A percentile compares a stretch with the other conserved stretches of the same genome.
phyloP scores from a whole-genome alignment of 2,797 vertebrate genomes.

The Syngnathus rostellatus region DNA sequence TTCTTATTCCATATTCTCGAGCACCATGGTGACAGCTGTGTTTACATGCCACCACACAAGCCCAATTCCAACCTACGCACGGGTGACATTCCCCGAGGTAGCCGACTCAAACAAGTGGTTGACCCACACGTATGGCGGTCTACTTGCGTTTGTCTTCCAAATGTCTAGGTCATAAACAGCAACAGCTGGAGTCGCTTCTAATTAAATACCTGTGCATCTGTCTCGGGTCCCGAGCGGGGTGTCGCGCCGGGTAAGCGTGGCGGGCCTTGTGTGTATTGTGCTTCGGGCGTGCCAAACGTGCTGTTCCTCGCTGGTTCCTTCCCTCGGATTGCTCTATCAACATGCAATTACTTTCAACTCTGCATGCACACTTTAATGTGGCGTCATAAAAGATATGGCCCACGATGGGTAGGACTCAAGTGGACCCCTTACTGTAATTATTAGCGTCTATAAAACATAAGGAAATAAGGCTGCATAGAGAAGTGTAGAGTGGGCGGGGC shows the following conservation, averaged over 20 bases:
- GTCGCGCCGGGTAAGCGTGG: not conserved
- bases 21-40: conserved; percentile 9
- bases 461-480: not conserved
- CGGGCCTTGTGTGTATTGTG: not conserved
- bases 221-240: conserved; percentile 28
- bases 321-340: conserved; percentile 1
- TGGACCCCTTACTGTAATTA: conserved; percentile 22
- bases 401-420: conserved; percentile 13
- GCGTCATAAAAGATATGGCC: conserved; percentile 22
- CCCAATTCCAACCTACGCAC: conserved; percentile 22
- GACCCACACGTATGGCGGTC: conserved; percentile 23
- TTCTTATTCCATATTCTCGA: not conserved
- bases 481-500: conserved; percentile 4
- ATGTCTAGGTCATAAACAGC: conserved; percentile 56
- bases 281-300: conserved; percentile 2
- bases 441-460: conserved; percentile 8
- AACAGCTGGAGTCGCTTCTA: conserved; percentile 65
- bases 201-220: conserved; percentile 67
- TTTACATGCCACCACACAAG: not conserved
- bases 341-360: conserved; percentile 5
- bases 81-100: conserved; percentile 22
- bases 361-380: conserved; percentile 1
- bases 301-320: not conserved
- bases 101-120: conserved; percentile 44
- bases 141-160: conserved; percentile 40